Conservation (phyloP, 2,797 vertebrate genomes). For the Nyctibius grandis region DNA sequence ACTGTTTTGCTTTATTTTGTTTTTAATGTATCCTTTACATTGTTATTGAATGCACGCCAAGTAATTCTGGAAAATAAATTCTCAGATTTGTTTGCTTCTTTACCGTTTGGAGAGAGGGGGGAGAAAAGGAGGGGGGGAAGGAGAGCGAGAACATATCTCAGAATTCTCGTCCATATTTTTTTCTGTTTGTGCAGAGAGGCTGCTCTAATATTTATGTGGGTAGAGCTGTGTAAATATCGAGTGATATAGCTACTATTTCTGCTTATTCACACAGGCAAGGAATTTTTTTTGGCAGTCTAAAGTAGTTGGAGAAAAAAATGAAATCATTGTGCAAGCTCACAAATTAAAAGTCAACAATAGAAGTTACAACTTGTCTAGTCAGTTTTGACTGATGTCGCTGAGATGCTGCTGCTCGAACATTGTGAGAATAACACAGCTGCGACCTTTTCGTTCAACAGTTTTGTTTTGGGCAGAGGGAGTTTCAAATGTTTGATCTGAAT, state of each 20-base stretch:
- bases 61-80: slow-evolving; percentile 51
- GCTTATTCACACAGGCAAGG: background rate
- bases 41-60: slow-evolving; percentile 52
- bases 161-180: background rate
- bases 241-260: background rate
- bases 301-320: background rate
- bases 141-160: background rate
- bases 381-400: slow-evolving; percentile 54
- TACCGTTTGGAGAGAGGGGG: background rate
- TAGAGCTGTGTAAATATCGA: background rate
- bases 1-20: background rate
- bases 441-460: slow-evolving; percentile 61
- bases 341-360: slow-evolving; percentile 58
- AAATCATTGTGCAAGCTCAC: slow-evolving; percentile 47
- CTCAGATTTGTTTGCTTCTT: slow-evolving; percentile 50
- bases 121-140: background rate
- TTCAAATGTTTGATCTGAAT: slow-evolving; percentile 63
- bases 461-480: slow-evolving; percentile 54
- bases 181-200: background rate
- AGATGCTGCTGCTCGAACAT: slow-evolving; percentile 19
- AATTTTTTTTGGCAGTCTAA: background rate
- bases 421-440: slow-evolving; percentile 70
- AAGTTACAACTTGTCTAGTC: slow-evolving; percentile 50
- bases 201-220: background rate
- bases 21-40: slow-evolving; percentile 15